A percentile compares a stretch with the other conserved stretches of the same genome.
Evolutionary conservation across 2,113 vertebrate species (phyloP).

Genomic region (Agelaius tricolor): DNA sequence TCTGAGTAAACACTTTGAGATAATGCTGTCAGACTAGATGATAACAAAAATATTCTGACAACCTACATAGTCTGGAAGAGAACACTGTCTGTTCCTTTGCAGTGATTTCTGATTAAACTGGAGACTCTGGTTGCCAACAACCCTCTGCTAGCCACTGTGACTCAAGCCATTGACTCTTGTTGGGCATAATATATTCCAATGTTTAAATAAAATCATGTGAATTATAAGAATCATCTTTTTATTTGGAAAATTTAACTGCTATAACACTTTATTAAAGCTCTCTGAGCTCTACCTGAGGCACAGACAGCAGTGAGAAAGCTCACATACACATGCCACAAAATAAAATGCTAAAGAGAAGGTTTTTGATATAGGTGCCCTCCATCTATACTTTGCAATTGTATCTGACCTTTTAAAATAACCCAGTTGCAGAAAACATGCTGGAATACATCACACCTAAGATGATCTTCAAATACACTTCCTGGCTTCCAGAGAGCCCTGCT

Average conservation of each 20-base stretch:
- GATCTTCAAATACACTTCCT: background rate
- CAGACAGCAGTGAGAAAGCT: background rate
- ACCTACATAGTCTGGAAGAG: background rate
- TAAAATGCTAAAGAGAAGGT: background rate
- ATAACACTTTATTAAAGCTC: background rate
- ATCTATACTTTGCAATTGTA: background rate
- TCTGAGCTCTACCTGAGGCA: background rate
- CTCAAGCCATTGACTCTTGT: background rate
- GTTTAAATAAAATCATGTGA: background rate
- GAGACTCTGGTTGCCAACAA: background rate
- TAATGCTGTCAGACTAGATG: slow-evolving; percentile 2
- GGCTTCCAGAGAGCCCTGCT: background rate
- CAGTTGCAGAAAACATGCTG: background rate
- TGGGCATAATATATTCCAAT: background rate
- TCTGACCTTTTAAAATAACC: slow-evolving; percentile 25
- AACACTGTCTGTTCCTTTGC: background rate
- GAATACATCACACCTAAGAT: background rate
- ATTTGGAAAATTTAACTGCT: background rate
- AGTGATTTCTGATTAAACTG: background rate
- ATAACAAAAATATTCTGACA: slow-evolving; percentile 24
- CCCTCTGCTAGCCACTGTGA: background rate
- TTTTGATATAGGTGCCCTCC: background rate
- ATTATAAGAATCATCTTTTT: background rate
- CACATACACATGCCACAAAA: background rate
- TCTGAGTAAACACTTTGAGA: slow-evolving; percentile 19